Evolutionary conservation across 2,113 vertebrate species (phyloP).

Genomic region (Amblyornis subalaris): DNA sequence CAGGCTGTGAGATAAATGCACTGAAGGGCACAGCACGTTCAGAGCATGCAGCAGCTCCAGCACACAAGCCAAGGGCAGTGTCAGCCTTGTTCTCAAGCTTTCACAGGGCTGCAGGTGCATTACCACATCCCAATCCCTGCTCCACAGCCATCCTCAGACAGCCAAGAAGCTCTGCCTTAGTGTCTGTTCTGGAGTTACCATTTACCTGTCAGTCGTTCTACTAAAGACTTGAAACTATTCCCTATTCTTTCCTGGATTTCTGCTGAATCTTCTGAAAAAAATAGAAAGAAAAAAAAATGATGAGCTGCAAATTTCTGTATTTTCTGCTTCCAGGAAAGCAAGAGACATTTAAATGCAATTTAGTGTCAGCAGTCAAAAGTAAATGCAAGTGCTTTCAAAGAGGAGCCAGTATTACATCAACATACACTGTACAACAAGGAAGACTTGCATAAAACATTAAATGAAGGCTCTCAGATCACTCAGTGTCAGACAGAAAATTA

Average conservation of each 20-base stretch:
- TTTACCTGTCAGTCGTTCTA: constrained; percentile 91
- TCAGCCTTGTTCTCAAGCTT: neutral
- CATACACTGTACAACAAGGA: neutral
- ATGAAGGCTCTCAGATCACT: neutral
- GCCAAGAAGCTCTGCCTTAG: neutral
- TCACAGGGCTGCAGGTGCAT: neutral
- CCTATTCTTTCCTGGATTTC: constrained; percentile 92
- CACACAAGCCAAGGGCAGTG: neutral
- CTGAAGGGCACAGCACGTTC: neutral
- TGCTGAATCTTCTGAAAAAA: constrained; percentile 81
- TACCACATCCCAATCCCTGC: neutral
- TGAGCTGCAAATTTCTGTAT: neutral
- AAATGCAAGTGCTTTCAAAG: neutral
- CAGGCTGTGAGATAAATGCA: neutral
- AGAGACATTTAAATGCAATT: neutral
- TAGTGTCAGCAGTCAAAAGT: neutral
- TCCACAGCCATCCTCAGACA: neutral
- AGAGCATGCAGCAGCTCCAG: neutral
- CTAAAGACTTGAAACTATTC: constrained; percentile 85
- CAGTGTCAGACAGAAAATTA: neutral
- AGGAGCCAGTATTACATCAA: neutral
- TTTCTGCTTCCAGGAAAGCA: neutral
- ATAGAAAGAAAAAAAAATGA: neutral
- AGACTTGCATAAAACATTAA: neutral
- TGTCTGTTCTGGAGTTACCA: neutral